Conservation (phyloP, 2,888 invertebrate genomes). For the Latheticus oryzae region DNA sequence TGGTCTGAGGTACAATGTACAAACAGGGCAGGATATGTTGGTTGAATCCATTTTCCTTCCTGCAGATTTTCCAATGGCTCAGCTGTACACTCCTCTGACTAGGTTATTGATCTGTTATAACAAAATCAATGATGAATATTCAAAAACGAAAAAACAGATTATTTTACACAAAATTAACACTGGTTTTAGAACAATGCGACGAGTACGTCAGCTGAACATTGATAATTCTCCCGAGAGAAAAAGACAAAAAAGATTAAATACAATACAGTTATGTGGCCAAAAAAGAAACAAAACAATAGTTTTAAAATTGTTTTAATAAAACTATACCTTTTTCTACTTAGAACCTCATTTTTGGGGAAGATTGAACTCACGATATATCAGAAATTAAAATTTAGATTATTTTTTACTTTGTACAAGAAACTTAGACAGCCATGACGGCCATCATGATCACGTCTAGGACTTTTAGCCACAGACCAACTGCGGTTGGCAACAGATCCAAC, state of each 20-base stretch:
- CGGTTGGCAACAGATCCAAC: too few relatives aligned
- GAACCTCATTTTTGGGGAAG: constrained; percentile 4
- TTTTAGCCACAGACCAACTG: too few relatives aligned
- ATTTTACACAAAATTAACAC: neutral
- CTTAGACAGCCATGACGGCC: constrained; percentile 40
- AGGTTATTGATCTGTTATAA: constrained; percentile 57
- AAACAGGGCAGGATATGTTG: constrained; percentile 79
- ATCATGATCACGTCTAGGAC: too few relatives aligned
- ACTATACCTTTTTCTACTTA: constrained; percentile 4
- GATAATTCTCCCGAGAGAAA: too few relatives aligned
- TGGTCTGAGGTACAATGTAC: constrained; percentile 84
- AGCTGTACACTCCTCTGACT: constrained; percentile 50
- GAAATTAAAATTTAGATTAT: constrained; percentile 8
- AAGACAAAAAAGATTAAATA: constrained; percentile 33
- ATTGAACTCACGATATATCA: neutral
- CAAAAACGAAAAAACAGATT: constrained; percentile 8
- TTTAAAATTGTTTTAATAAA: too few relatives aligned
- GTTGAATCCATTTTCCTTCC: constrained; percentile 55
- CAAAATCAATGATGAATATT: constrained; percentile 57
- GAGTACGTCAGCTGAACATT: too few relatives aligned
- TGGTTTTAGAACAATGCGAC: too few relatives aligned
- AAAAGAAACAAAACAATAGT: too few relatives aligned
- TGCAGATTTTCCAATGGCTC: constrained; percentile 34
- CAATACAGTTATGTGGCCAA: too few relatives aligned
- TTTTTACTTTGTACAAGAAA: constrained; percentile 26